Conservation (phyloP, 1,140 invertebrate genomes). For the Drosophila kohkoa region DNA sequence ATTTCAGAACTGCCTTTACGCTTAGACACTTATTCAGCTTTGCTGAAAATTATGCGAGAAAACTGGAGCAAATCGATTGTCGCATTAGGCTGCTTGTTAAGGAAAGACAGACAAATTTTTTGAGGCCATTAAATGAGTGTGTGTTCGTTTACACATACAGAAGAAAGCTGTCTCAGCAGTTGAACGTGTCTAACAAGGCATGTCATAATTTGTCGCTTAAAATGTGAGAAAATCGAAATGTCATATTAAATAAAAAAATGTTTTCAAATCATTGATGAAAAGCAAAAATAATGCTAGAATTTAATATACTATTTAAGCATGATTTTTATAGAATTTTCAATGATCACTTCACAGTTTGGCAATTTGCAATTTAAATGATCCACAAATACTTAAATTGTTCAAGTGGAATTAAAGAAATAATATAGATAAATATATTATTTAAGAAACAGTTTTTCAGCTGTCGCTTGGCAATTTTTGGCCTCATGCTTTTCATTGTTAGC, state of each 20-base stretch:
- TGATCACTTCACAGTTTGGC: background rate
- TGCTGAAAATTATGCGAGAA: slow-evolving; percentile 13
- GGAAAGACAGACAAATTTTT: slow-evolving; percentile 6
- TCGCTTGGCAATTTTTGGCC: background rate
- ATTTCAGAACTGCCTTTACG: slow-evolving; percentile 24
- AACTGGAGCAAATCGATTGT: slow-evolving; percentile 31
- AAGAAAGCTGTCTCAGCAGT: background rate
- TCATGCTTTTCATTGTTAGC: background rate
- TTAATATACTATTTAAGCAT: background rate
- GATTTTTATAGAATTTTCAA: background rate
- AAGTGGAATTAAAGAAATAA: background rate
- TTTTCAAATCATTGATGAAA: background rate
- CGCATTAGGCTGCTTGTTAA: slow-evolving; percentile 4
- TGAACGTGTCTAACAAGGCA: slow-evolving; percentile 3
- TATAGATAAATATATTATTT: background rate
- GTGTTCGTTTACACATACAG: background rate
- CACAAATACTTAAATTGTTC: background rate
- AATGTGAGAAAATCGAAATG: background rate
- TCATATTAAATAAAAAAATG: background rate
- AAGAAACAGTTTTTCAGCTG: background rate
- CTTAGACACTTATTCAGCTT: slow-evolving; percentile 13
- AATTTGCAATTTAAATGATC: no score
- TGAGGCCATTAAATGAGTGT: slow-evolving; percentile 11
- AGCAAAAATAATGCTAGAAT: background rate
- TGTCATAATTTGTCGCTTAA: background rate